Conservation (phyloP, 2,113 vertebrate genomes). For the Lepisosteus oculatus region DNA sequence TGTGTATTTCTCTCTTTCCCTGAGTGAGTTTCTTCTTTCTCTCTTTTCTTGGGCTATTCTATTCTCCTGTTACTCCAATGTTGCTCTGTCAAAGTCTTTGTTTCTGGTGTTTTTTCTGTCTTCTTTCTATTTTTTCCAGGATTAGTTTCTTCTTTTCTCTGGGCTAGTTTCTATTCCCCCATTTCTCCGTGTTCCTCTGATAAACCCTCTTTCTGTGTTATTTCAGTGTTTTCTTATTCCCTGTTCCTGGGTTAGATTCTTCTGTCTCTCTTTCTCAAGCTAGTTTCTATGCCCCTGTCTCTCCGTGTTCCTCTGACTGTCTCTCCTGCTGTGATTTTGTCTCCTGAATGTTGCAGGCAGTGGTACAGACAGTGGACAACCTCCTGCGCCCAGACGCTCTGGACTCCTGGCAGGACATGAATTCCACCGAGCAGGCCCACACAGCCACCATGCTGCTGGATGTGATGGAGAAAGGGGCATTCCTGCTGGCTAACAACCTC, state of each 20-base stretch:
- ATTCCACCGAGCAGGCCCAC: constrained; percentile 85
- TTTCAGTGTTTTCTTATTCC: background rate
- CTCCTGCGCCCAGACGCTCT: constrained; percentile 78
- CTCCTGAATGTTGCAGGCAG: constrained; percentile 60
- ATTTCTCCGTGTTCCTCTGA: no score
- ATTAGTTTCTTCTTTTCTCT: background rate
- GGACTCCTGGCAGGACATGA: constrained; percentile 91
- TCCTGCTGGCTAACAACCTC: constrained; percentile 90
- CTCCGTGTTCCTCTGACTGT: background rate
- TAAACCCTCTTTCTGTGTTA: no score
- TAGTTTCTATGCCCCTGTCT: no score
- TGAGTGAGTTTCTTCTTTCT: background rate
- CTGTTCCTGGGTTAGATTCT: background rate
- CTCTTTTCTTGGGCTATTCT: background rate
- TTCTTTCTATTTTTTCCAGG: no score
- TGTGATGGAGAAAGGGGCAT: constrained; percentile 86
- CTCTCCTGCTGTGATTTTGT: no score
- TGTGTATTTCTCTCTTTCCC: background rate
- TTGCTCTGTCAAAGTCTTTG: no score
- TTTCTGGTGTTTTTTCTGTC: no score
- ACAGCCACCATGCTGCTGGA: constrained; percentile 91
- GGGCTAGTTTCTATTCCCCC: no score
- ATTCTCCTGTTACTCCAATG: no score
- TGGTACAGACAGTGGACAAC: constrained; percentile 89
- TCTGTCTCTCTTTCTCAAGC: background rate